Percentiles rank a stretch among this genome's conserved stretches.
These are phyloP conservation scores for Nothura maculosa DNA, from an alignment of 2,797 vertebrate species.

Conservation along the genomic window DNA sequence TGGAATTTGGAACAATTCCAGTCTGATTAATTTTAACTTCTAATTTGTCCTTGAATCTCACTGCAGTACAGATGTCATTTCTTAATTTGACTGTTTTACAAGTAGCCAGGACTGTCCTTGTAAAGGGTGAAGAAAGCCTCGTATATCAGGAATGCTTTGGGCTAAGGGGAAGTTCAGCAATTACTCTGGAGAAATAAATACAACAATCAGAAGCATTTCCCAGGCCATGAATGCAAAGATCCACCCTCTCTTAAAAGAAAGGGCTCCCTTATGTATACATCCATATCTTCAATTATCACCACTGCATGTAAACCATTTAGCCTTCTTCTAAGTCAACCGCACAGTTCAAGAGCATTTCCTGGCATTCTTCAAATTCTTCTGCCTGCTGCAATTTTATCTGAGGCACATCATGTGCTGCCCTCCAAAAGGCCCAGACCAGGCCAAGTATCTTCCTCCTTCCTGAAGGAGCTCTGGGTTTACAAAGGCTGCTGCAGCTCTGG, in stretches of 20 bases:
- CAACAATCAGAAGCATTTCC: slow-evolving; percentile 19
- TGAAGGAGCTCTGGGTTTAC: rapidly evolving
- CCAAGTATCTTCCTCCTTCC: not conserved
- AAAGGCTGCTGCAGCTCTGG: not conserved
- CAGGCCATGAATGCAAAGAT: slow-evolving; percentile 24
- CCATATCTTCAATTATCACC: not conserved
- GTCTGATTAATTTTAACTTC: slow-evolving; percentile 53
- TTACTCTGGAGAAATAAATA: slow-evolving; percentile 30
- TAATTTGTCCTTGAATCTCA: slow-evolving; percentile 44
- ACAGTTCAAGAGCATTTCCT: slow-evolving; percentile 41
- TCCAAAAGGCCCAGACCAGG: rapidly evolving
- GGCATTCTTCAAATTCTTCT: slow-evolving; percentile 41
- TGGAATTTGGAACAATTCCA: slow-evolving; percentile 26
- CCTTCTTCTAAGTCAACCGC: not conserved
- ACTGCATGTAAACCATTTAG: not conserved
- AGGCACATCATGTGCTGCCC: not conserved
- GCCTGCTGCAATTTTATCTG: slow-evolving; percentile 33
- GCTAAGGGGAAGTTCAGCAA: slow-evolving; percentile 20
- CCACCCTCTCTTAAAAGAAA: slow-evolving; percentile 25
- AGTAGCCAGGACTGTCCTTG: slow-evolving; percentile 35
- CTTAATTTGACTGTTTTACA: slow-evolving; percentile 55
- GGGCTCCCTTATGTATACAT: not conserved
- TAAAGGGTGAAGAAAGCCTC: slow-evolving; percentile 24
- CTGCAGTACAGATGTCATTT: not conserved
- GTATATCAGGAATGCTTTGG: slow-evolving; percentile 48